Evolutionary conservation across 35 echinoderm and acorn worm genomes (phyloP), one percentile per base, ranked within the genome.

Genomic region (Heliocidaris erythrogramma): DNA sequence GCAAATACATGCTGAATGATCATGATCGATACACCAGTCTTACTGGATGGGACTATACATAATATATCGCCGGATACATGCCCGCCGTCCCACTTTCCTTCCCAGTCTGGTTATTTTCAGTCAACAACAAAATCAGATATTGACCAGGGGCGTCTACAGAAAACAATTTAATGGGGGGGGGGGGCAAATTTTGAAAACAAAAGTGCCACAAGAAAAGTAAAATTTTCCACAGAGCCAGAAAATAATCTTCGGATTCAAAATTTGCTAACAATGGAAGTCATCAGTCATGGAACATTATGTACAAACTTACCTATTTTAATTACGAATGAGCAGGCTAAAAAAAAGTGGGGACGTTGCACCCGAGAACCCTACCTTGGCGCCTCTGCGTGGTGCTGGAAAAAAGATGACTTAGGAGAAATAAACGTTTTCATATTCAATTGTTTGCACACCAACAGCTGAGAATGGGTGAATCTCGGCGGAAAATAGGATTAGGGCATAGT

Each of bases 391-490:
- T 78, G 21, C 3, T 21, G 27, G 27, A 21, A 7, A 7, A 78
- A 78, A 78, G 7, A 27, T 21, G 17, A 21, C 27, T 78, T n/a
- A 5, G 65, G 27, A 27, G 65, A 78, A 78, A 78, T 78, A 78
- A 78, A 7, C 18, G 27, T 78, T 78, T 78, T n/a, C 65, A 78
- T 78, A 78, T 78, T n/a, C 65, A 7, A 78, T 78, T 78, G 65
- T 78, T 78, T 78, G 65, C 65, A 78, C 21, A 78, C 21, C 65
- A n/a, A 78, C 65, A 78, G 6, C 21, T 18, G 14, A 89, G 47
- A 89, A 89, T 89, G 47, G 87, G 87, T 31, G 31, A 47, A 89
- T 89, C 47, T 89, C 31, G 32, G 87, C 87, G 32, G 87, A 89
- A 89, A 42, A 89, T 24, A 89, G 47, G 87, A 89, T 89, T 89